A percentile compares a stretch with the other conserved stretches of the same genome.
Conservation (phyloP, 2,888 invertebrate genomes). For the Acronicta psi region DNA sequence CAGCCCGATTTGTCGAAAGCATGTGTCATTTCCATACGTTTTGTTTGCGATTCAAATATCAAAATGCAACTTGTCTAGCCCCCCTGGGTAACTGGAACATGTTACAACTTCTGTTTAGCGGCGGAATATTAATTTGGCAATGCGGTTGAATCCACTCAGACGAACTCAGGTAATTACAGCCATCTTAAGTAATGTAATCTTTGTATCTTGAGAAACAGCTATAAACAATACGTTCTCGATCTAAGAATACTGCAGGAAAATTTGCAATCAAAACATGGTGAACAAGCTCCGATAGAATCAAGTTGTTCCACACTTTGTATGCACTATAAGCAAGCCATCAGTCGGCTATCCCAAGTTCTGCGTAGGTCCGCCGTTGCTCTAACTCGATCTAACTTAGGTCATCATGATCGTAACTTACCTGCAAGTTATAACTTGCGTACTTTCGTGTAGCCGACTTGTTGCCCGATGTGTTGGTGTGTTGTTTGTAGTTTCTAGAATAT, state of each 20-base stretch:
- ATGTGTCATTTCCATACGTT: too few species aligned
- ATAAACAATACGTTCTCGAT: not conserved
- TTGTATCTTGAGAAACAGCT: too few species aligned
- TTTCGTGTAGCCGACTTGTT: constrained; percentile 21
- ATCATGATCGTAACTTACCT: constrained; percentile 56
- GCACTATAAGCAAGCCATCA: constrained; percentile 47
- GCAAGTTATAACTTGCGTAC: constrained; percentile 43
- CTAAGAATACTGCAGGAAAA: not conserved
- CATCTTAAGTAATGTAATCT: too few species aligned
- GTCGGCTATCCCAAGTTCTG: constrained; percentile 44
- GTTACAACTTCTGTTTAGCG: too few species aligned
- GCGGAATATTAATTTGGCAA: too few species aligned
- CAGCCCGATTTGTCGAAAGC: too few species aligned
- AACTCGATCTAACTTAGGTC: constrained; percentile 63
- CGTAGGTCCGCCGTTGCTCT: constrained; percentile 36
- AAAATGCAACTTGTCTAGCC: too few species aligned
- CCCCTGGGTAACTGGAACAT: too few species aligned
- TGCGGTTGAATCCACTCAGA: too few species aligned
- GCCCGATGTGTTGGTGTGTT: constrained; percentile 12
- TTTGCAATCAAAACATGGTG: constrained; percentile 9
- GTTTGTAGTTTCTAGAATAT: too few species aligned
- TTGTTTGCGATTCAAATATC: too few species aligned
- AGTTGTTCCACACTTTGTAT: constrained; percentile 37
- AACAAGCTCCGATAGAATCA: constrained; percentile 13
- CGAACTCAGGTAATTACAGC: too few species aligned